Conservation (phyloP, 2,797 vertebrate genomes). For the Vipera latastei region DNA sequence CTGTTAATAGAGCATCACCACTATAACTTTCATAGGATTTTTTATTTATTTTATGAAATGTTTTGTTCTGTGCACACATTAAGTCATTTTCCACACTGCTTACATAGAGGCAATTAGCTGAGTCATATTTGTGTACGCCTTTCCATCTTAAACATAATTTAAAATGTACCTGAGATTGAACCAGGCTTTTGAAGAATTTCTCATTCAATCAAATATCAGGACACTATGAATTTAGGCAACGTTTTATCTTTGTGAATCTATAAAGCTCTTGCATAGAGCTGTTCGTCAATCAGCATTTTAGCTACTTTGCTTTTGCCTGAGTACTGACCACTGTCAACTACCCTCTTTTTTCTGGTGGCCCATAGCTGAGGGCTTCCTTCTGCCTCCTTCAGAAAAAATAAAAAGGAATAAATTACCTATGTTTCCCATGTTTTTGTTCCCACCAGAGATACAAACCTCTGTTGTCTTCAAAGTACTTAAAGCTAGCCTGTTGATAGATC, state of each 20-base stretch:
- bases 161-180: background rate
- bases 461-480: background rate
- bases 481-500: background rate
- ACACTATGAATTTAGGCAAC: background rate
- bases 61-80: background rate
- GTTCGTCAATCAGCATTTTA: background rate
- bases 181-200: background rate
- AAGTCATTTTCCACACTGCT: background rate
- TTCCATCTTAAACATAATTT: background rate
- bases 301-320: background rate
- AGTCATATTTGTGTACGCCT: background rate
- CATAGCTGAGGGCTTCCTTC: background rate
- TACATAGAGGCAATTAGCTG: background rate
- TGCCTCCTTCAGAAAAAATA: background rate
- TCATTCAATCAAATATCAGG: background rate
- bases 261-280: background rate
- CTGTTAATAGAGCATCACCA: background rate
- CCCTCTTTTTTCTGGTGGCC: background rate
- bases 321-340: background rate
- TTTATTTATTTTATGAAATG: background rate
- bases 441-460: background rate
- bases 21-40: background rate
- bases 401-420: background rate
- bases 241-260: background rate
- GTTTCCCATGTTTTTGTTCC: background rate